Percentiles rank a stretch among this genome's conserved stretches.
Evolutionary conservation across 2,888 invertebrate genomes (phyloP).

Genomic region (Heliconius hortense): DNA sequence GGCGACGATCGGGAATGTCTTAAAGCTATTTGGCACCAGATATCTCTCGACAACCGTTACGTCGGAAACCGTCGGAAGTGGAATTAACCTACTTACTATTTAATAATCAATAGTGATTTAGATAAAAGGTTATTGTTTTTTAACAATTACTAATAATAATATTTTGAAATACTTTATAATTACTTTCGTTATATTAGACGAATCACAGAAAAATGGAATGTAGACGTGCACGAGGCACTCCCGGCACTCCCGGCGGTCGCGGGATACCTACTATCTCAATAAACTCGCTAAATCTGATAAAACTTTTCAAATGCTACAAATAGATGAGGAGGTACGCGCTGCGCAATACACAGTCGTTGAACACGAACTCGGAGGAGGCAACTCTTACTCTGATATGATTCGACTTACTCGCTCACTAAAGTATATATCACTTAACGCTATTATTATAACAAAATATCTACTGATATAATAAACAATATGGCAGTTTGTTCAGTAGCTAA

Average conservation of each 20-base stretch:
- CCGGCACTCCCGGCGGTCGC: neutral
- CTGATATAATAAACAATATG: slow-evolving; percentile 43
- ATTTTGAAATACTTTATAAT: neutral
- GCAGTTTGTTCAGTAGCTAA: slow-evolving; percentile 42
- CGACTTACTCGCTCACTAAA: slow-evolving; percentile 29
- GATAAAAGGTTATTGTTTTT: neutral
- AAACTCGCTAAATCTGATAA: slow-evolving; percentile 11
- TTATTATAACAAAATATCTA: slow-evolving; percentile 36
- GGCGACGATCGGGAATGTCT: slow-evolving; percentile 29
- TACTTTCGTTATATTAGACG: slow-evolving; percentile 15
- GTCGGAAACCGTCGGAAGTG: slow-evolving; percentile 29
- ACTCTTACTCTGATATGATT: slow-evolving; percentile 33
- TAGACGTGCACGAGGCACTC: neutral
- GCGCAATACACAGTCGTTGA: neutral
- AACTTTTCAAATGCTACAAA: slow-evolving; percentile 20
- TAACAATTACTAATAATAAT: slow-evolving; percentile 4
- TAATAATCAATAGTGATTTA: slow-evolving; percentile 16
- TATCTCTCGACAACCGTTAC: slow-evolving; percentile 38
- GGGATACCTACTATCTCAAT: neutral
- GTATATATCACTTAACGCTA: slow-evolving; percentile 36
- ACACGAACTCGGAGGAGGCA: slow-evolving; percentile 30
- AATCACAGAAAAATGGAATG: slow-evolving; percentile 38
- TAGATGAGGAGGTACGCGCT: slow-evolving; percentile 12
- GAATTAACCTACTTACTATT: slow-evolving; percentile 20
- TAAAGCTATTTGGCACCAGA: slow-evolving; percentile 51